Base-by-base conservation (phyloP, 2,797 vertebrate species). In the Erethizon dorsatum region DNA sequence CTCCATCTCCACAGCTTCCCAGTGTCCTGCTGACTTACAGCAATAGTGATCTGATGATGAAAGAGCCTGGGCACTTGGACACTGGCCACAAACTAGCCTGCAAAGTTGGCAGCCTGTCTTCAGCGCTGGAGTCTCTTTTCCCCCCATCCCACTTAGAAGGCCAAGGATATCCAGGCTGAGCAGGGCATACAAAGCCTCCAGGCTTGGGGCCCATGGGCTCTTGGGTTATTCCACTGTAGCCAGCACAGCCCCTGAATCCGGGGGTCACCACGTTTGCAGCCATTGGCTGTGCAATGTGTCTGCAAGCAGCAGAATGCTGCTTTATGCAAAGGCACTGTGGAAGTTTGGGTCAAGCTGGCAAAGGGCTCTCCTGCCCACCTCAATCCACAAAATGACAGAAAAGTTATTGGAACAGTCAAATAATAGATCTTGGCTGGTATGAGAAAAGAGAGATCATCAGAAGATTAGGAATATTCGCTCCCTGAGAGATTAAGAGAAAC, bases 291-390 rank as follows among this genome's bases (percentile, higher is more conserved):
- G 24, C 86, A 56, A 61, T 37, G 2, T 15, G 10, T 63, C 63
- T 79, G 2, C 10, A 63, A 47, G 50, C 28, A 78, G 41, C 54
- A 90, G 59, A 86, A 37, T 3, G 45, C 57, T 85, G n/a, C 52
- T 92, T 85, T 65, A 59, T 31, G 52, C 83, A 78, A 63, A 95
- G 65, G 33, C 63, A 6, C 54, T 31, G 10, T 31, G 20, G 54
- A 91, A 84, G 77, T 54, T 47, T 91, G 83, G 83, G 41, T 69
- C 26, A 80, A 85, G 77, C 18, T 82, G 82, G 52, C 54, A 63
- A 15, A 54, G 57, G 63, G 91, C 33, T 8, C 9, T 65, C 79
- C 82, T 26, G 57, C 45, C 50, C 54, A 41, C 41, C 24, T 18
- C 71, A 83, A 2, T 52, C 57, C 63, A 22, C 67, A 79, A 71